A percentile compares a stretch with the other conserved stretches of the same genome.
Conservation (phyloP, 2,888 invertebrate genomes). For the Patella caerulea region DNA sequence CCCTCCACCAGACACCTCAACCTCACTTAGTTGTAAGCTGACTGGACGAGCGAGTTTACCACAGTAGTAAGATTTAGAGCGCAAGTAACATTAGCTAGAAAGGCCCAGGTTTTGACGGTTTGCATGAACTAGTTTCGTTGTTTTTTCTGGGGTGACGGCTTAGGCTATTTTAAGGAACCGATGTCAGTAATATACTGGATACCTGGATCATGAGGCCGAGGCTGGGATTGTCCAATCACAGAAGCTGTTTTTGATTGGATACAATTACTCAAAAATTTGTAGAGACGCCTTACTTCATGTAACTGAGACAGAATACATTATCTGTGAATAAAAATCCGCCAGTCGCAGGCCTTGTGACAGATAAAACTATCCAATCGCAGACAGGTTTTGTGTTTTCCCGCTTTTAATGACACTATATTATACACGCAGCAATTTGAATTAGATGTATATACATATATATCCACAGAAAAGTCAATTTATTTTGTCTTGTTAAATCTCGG, state of each 20-base stretch:
- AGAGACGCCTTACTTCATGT: too few relatives aligned
- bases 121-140: slow-evolving; percentile 1
- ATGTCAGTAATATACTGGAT: slow-evolving; percentile 3
- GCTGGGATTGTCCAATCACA: slow-evolving; percentile 11
- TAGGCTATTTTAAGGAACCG: neutral
- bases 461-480: too few relatives aligned
- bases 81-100: slow-evolving; percentile 10
- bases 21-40: neutral
- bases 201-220: slow-evolving; percentile 11
- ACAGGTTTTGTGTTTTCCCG: slow-evolving; percentile 4
- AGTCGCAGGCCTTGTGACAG: too few relatives aligned
- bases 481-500: too few relatives aligned
- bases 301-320: too few relatives aligned
- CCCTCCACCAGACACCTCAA: neutral
- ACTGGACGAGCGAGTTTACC: slow-evolving; percentile 7
- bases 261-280: neutral
- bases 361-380: neutral
- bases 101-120: neutral
- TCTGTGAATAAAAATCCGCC: too few relatives aligned
- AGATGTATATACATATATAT: neutral
- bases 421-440: neutral
- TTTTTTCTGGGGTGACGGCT: neutral
- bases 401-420: neutral
- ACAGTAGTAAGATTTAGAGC: slow-evolving; percentile 4
- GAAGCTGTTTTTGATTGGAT: slow-evolving; percentile 5